phyloP scores from a whole-genome alignment of 2,113 vertebrate species.

The Mormyrus lacerda region DNA sequence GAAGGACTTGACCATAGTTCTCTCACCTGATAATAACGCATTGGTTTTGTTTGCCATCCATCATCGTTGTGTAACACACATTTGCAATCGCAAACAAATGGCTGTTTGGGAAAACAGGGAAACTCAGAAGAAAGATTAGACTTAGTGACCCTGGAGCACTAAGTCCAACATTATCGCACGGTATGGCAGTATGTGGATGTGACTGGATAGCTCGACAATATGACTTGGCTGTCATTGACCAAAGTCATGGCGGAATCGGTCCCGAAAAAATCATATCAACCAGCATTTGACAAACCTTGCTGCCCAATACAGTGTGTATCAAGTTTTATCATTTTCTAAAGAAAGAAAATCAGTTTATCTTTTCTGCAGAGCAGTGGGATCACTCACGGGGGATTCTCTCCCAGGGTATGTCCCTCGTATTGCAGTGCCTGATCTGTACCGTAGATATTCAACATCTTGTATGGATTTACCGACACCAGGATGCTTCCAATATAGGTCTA shows the following conservation, averaged over 20 bases:
- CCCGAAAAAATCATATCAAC: neutral
- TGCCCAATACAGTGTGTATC: neutral
- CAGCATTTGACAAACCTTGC: neutral
- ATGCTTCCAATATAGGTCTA: conserved; percentile 95
- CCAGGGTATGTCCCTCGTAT: conserved; percentile 76
- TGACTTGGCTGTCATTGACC: neutral
- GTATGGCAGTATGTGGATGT: neutral
- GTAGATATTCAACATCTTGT: conserved; percentile 83
- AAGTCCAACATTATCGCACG: neutral
- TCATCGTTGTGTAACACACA: conserved; percentile 84
- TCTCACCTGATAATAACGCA: conserved; percentile 92
- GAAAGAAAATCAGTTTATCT: neutral
- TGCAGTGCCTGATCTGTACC: conserved; percentile 82
- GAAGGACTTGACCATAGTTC: neutral
- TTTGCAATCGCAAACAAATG: conserved; percentile 94
- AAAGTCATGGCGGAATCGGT: neutral
- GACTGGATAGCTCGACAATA: neutral
- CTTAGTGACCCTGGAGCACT: neutral
- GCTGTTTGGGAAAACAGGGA: conserved; percentile 50
- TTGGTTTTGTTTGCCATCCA: conserved; percentile 95
- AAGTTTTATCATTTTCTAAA: neutral
- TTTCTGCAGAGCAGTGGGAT: neutral
- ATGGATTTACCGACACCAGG: conserved; percentile 85
- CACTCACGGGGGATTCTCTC: conserved; percentile 91
- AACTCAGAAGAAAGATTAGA: neutral